Conservation (phyloP, 1,140 invertebrate species). For the Sarcophaga bullata region DNA sequence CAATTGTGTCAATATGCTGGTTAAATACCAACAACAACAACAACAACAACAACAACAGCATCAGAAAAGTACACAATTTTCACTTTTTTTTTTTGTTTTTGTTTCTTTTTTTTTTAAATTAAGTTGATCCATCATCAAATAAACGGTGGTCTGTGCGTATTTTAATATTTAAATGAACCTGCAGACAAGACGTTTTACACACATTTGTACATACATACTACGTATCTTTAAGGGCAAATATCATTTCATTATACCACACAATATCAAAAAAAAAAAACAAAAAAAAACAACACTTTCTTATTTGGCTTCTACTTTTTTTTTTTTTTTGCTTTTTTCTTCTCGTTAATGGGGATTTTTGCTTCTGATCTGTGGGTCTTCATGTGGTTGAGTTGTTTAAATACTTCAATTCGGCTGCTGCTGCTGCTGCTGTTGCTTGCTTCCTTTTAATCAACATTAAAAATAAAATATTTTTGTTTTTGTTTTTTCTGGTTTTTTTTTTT, state of each 20-base stretch:
- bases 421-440: not conserved
- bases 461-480: not conserved
- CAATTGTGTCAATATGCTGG: constrained; percentile 6
- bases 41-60: not conserved
- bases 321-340: not conserved
- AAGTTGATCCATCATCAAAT: constrained; percentile 14
- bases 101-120: no score
- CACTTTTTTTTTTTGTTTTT: constrained; percentile 2
- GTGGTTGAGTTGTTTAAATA: constrained; percentile 8
- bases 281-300: constrained; percentile 16
- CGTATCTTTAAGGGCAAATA: constrained; percentile 16
- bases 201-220: no score
- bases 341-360: no score
- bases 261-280: not conserved
- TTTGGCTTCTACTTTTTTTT: constrained; percentile 17
- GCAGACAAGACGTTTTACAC: no score
- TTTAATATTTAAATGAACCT: no score
- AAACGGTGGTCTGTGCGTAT: not conserved
- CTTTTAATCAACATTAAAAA: constrained; percentile 2
- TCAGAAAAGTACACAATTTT: not conserved
- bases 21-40: not conserved
- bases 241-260: not conserved
- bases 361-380: not conserved
- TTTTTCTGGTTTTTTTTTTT: not conserved
- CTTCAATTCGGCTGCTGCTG: not conserved